Percentiles rank a stretch among this genome's conserved stretches.
phyloP scores from a whole-genome alignment of 2,888 invertebrate species.

The Mythimna lalbum region DNA sequence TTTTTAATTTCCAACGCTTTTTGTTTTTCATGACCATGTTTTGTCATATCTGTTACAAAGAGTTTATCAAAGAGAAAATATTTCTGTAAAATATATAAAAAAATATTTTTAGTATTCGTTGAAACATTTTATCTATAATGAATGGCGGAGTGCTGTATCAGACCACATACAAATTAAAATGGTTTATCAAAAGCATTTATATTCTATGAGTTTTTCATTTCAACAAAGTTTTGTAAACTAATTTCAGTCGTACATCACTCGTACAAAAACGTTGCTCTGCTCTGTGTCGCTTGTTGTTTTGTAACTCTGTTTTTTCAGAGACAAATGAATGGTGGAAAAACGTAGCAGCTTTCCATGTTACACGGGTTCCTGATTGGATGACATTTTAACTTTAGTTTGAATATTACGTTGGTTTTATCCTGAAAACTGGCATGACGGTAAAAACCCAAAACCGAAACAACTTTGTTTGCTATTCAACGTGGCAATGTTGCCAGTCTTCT shows the following conservation, averaged over 20 bases:
- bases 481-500: too few relatives aligned
- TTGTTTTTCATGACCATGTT: too few relatives aligned
- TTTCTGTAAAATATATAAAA: too few relatives aligned
- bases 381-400: slow-evolving; percentile 31
- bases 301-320: slow-evolving; percentile 35
- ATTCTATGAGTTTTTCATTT: slow-evolving; percentile 33
- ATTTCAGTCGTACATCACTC: slow-evolving; percentile 39
- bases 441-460: background rate
- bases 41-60: too few relatives aligned
- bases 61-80: too few relatives aligned
- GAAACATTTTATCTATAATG: background rate
- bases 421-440: background rate
- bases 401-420: slow-evolving; percentile 1
- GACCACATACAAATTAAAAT: background rate
- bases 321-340: slow-evolving; percentile 50
- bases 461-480: too few relatives aligned
- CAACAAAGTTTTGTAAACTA: slow-evolving; percentile 37
- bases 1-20: too few relatives aligned
- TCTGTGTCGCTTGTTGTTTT: slow-evolving; percentile 37
- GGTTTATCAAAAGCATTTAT: slow-evolving; percentile 5
- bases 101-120: background rate
- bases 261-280: slow-evolving; percentile 37
- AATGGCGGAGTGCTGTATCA: background rate
- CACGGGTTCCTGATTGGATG: slow-evolving; percentile 47
- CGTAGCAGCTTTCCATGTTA: slow-evolving; percentile 51